Base-by-base conservation (phyloP, 2,113 vertebrate species). In the Rhadina sibilatrix region DNA sequence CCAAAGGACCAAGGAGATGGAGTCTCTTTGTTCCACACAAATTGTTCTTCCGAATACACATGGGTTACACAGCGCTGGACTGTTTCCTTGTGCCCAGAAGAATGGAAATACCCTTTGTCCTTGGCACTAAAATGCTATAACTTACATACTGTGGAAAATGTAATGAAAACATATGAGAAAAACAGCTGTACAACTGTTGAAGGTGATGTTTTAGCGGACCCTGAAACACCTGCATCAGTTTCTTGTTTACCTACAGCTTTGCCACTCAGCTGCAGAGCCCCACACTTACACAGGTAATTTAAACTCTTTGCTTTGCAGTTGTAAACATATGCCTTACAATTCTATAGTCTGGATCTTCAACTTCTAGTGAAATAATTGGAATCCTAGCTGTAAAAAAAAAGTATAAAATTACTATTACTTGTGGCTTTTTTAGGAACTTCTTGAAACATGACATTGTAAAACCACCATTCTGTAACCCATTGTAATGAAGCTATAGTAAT, bases 271-370 rank as follows among this genome's bases (percentile, higher is more conserved):
- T 99, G 99, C 93, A 92, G 95, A 76, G 98, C 97, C 7, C 98
- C 99, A 83, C 98, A 99, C 78, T 88, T 98, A 89, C 99, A 99
- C 97, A 99, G 99, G 99, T 99, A 98, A 96, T 63, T 76, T 69
- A 76, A 71, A 31, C 20, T 65, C 4, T 47, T 87, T 83, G 23
- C 19, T 75, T 72, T 5, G 11, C 47, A 54, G 21, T 31, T 88
- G 19, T 53, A 54, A 47, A 23, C 13, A 5, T 54, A 37, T 7
- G 13, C 54, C 80, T 64, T 71, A 47, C 22, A 38, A 3, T 76
- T 68, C 37, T 50, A 9, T 25, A 54, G 9, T 37, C 42, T 77
- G 57, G 37, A 88, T 40, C 24, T 65, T 90, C 5, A 77, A 0
- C 12, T 31, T 35, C 47, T 37, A 44, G 35, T 5, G 17, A 82